A percentile compares a stretch with the other conserved stretches of the same genome.
phyloP scores from a whole-genome alignment of 2,888 invertebrate species.

The Carabus problematicus region DNA sequence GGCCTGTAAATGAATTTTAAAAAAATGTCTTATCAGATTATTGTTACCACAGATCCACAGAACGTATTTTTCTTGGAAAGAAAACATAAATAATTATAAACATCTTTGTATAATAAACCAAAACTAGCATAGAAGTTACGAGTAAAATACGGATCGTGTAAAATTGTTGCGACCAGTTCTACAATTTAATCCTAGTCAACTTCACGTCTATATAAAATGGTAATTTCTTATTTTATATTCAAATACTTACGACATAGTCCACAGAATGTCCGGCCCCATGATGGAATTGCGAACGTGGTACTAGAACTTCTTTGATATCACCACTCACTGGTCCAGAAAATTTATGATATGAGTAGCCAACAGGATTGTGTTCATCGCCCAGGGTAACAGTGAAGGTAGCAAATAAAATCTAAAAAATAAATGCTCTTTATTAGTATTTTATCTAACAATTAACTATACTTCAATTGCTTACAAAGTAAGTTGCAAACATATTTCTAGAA shows the following conservation, averaged over 20 bases:
- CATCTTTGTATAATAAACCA: too few relatives aligned
- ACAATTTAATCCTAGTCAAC: background rate
- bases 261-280: constrained; percentile 53
- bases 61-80: background rate
- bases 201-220: background rate
- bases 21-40: constrained; percentile 2
- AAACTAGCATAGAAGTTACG: background rate
- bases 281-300: constrained; percentile 64
- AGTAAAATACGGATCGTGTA: background rate
- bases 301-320: constrained; percentile 64
- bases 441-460: too few relatives aligned
- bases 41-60: background rate
- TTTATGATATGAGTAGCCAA: constrained; percentile 74
- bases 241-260: constrained; percentile 68
- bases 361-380: constrained; percentile 47
- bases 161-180: background rate
- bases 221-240: constrained; percentile 5
- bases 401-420: constrained; percentile 47
- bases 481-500: constrained; percentile 11
- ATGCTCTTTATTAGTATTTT: background rate
- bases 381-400: constrained; percentile 52
- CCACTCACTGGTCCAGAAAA: constrained; percentile 80
- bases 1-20: constrained; percentile 61
- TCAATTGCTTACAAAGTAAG: background rate
- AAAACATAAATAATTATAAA: background rate